Evolutionary conservation across 2,113 vertebrate genomes (phyloP), one percentile per base, ranked within the genome.

Genomic region (Seriola aureovittata): DNA sequence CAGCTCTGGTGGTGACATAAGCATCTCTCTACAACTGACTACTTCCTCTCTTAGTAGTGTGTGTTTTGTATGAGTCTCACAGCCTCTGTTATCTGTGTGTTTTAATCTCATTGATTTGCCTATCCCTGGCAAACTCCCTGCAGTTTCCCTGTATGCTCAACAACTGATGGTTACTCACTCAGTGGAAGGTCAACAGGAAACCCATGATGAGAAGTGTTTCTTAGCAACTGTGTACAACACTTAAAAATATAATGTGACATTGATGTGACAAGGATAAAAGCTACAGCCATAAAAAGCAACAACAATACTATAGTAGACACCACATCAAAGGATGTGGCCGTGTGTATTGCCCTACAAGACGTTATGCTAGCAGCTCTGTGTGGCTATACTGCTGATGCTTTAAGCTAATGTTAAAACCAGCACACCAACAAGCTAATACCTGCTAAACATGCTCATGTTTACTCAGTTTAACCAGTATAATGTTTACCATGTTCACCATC

Each of bases 91-190:
- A 94, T 95, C 94, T 78, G 64, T 65, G 36, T 84, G 62, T 63
- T 91, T 78, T 81, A 36, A 95, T 94, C 94, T 83, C 50, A 25
- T 71, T 38, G 29, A 95, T 96, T 96, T 96, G 94, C 93, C 64
- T 96, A 88, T 92, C 75, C 74, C 86, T 81, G 80, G 77, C 82
- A 85, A 85, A 80, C 76, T 82, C 81, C 79, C 77, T 74, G 79
- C 79, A 90, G 46, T 90, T 92, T 85, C 75, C 71, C 67, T 64
- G 48, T 63, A 29, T 29, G 57, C 68, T 38, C 67, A 65, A 55
- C 55, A 62, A 48, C 59, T 48, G 23, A 54, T 58, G 48, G n/a
- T 55, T 66, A 52, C 44, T 73, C 76, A 57, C 34, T 25, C 42
- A 4, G 16, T 48, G 64, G 25, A 25, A 67, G 19, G 48, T 73